Evolutionary conservation across 2,113 vertebrate species (phyloP), one percentile per base, ranked within the genome.

Genomic region (Corydoras maculifer): DNA sequence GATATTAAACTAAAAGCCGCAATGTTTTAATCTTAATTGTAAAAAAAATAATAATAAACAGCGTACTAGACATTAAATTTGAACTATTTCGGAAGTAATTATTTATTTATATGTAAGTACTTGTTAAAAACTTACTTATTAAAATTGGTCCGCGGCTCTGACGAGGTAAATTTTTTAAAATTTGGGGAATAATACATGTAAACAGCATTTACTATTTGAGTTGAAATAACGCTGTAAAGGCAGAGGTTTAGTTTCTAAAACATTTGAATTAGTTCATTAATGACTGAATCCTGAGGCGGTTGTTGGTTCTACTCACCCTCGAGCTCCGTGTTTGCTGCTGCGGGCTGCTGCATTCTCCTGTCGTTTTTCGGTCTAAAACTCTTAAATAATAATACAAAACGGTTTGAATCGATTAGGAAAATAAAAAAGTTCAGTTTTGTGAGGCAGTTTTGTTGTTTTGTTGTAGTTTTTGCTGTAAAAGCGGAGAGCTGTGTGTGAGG

Each of bases 341-440:
- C 48, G 4, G 71, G 64, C 64, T 69, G 60, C 68, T 73, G 75
- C 70, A 69, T 72, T 55, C 57, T 57, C 9, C n/a, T 18, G 9
- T 55, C 1, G 14, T 0, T 55, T 58, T 8, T n/a, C n/a, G 0
- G 10, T 9, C 29, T 7, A 54, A 55, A 35, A 58, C 0, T 12
- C 9, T 53, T 5, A 18, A 31, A 30, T 2, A 2, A 5, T 4
- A 13, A 18, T 15, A n/a, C 9, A 9, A 67, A 59, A 13, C 8
- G 9, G 51, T 50, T 14, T 14, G 9, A 53, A 1, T 53, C 4
- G 12, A 59, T 3, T 9, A 10, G 6, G 8, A 2, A 50, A 49
- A 11, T 9, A 4, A 49, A 48, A 64, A 2, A 3, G 4, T 9
- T 35, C 15, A 0, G 1, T 66, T 31, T 55, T 66, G 4, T 55